Evolutionary conservation across 2,888 invertebrate species (phyloP).

Genomic region (Eristalis arbustorum): DNA sequence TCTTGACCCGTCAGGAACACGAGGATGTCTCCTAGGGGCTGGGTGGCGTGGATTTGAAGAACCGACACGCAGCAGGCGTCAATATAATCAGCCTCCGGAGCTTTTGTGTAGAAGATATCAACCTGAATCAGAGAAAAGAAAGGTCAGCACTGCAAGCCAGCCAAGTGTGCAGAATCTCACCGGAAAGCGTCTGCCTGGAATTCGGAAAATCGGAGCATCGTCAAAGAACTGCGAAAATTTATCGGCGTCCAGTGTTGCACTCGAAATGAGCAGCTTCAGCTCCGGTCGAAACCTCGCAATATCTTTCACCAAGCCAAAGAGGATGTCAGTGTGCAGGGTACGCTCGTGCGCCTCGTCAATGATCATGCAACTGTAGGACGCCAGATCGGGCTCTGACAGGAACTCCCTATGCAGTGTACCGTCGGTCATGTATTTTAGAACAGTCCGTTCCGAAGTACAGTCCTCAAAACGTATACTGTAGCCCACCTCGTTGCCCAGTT

Average conservation of each 20-base stretch:
- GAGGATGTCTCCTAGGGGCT: slow-evolving; percentile 96
- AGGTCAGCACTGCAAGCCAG: neutral
- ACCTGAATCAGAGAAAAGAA: slow-evolving; percentile 78
- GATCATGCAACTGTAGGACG: slow-evolving; percentile 98
- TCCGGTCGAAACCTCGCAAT: slow-evolving; percentile 96
- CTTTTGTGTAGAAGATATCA: slow-evolving; percentile 99
- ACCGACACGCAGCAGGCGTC: slow-evolving; percentile 99
- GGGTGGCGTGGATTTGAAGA: slow-evolving; percentile 98
- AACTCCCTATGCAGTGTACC: slow-evolving; percentile 98
- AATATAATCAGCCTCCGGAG: slow-evolving; percentile 99
- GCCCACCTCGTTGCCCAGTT: slow-evolving; percentile 95
- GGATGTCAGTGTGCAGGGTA: slow-evolving; percentile 97
- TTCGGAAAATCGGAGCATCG: slow-evolving; percentile 98
- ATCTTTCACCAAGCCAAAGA: slow-evolving; percentile 98
- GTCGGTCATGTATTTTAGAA: slow-evolving; percentile 99
- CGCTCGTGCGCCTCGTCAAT: slow-evolving; percentile 99
- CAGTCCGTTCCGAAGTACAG: slow-evolving; percentile 97
- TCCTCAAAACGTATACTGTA: slow-evolving; percentile 98
- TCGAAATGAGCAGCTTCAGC: slow-evolving; percentile 97
- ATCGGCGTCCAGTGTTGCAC: slow-evolving; percentile 98
- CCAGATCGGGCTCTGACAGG: slow-evolving; percentile 97
- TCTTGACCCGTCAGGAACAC: slow-evolving; percentile 98
- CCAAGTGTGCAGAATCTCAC: slow-evolving; percentile 78
- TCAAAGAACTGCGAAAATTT: slow-evolving; percentile 99
- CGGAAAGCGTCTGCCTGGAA: slow-evolving; percentile 98